Percentiles rank a stretch among this genome's conserved stretches.
Evolutionary conservation across 2,113 vertebrate species (phyloP).

Genomic region (Uropsilus gracilis): DNA sequence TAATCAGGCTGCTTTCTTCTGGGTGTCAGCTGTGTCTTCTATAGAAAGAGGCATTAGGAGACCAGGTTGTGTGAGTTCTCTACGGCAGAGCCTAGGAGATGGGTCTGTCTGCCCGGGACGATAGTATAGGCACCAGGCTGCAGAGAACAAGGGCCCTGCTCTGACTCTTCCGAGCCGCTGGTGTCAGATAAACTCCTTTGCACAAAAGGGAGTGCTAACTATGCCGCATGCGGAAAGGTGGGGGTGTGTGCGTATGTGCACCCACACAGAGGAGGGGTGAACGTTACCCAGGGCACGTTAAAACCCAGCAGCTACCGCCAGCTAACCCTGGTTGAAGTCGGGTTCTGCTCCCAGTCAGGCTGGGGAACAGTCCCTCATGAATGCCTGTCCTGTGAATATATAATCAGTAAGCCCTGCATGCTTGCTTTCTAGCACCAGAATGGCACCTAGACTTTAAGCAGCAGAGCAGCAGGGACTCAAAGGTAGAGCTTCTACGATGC

Average conservation of each 20-base stretch:
- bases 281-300: too few species aligned
- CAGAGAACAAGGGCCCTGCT: neutral
- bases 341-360: too few species aligned
- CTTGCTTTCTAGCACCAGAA: neutral
- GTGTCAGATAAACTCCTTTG: neutral
- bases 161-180: neutral
- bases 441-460: too few species aligned
- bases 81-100: neutral
- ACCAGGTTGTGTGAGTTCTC: neutral
- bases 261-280: too few species aligned
- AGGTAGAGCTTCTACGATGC: neutral
- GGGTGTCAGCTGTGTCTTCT: neutral
- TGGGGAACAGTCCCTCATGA: too few species aligned
- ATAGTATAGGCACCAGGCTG: rapidly evolving
- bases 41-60: neutral
- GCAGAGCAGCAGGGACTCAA: neutral
- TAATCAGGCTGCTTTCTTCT: neutral
- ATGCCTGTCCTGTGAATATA: neutral
- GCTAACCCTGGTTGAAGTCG: too few species aligned
- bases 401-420: neutral
- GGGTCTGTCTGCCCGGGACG: rapidly evolving
- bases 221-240: rapidly evolving
- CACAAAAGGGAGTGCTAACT: too few species aligned
- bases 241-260: neutral
- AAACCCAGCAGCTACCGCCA: too few species aligned